Evolutionary conservation across 2,888 invertebrate species (phyloP).

Genomic region (Choristoneura rosaceana): DNA sequence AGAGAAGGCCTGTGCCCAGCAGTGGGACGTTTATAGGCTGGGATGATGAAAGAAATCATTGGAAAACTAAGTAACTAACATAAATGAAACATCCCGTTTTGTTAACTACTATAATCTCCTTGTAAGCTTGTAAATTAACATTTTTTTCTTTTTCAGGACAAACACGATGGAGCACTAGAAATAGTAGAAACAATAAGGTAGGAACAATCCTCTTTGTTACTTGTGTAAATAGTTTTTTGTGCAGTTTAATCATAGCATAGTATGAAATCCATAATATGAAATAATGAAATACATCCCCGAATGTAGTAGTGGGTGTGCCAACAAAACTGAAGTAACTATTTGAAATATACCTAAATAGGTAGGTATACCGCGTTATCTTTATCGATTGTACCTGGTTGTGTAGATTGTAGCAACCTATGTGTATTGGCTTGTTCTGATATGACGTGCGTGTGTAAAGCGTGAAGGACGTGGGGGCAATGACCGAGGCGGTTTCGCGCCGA

Average conservation of each 20-base stretch:
- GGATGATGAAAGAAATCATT: no score
- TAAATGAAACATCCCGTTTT: neutral
- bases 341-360: neutral
- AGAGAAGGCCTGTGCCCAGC: no score
- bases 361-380: slow-evolving; percentile 19
- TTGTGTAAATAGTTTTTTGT: neutral
- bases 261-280: no score
- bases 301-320: neutral
- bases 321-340: neutral
- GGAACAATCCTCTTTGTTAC: neutral
- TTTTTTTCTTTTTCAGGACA: slow-evolving; percentile 87
- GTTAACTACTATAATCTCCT: neutral
- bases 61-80: no score
- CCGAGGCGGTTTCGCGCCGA: slow-evolving; percentile 58
- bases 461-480: slow-evolving; percentile 61
- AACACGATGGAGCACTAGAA: slow-evolving; percentile 95
- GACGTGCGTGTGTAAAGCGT: slow-evolving; percentile 54
- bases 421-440: slow-evolving; percentile 51
- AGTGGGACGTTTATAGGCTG: no score
- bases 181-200: slow-evolving; percentile 96
- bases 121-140: slow-evolving; percentile 33
- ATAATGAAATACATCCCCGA: neutral
- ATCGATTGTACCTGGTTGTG: slow-evolving; percentile 29
- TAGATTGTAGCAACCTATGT: slow-evolving; percentile 33
- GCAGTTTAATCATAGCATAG: no score